Evolutionary conservation across 1,140 invertebrate species (phyloP), one percentile per base, ranked within the genome.

Genomic region (Diplogasteroides magnus): DNA sequence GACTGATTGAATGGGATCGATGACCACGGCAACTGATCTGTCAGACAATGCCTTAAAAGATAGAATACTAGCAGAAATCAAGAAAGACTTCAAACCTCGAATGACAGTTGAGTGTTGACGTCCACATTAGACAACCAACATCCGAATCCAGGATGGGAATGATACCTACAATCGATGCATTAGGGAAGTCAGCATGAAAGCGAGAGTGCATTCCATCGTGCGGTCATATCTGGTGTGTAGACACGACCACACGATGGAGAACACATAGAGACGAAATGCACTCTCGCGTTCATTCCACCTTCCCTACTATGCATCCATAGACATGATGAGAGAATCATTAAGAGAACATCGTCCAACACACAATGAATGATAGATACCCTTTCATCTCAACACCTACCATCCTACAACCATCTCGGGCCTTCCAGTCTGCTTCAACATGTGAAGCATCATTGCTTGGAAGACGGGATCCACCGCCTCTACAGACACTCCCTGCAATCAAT

Each of bases 371-470:
- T n/a, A n/a, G n/a, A n/a, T n/a, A n/a, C n/a, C n/a, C n/a, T n/a
- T n/a, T n/a, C 19, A 48, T 11, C 6, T 48, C 37, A 48, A 11
- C 6, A 11, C 37, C 57, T 15, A 70, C 95, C 95, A 98, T 58
- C 95, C 95, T 62, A 98, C 95, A 6, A 98, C 96, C 95, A 98
- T 98, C 86, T 99, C 96, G 19, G 94, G 94, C 68, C 77, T 63
- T 1, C 95, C 96, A 73, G 95, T 98, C 86, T 97, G 94, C 83
- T 96, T 93, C 56, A 99, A 85, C 95, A 98, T 98, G 79, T 98
- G 96, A 86, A 98, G 91, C 94, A 98, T 98, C 87, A 97, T 98
- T 25, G 96, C 94, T 87, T 99, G 95, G 83, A 98, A 98, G 19
- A 98, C 96, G 57, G 96, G 96, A 87, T 98, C 96, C 1, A 99